phyloP scores from a whole-genome alignment of 2,888 invertebrate species.

The Idaea aversata region DNA sequence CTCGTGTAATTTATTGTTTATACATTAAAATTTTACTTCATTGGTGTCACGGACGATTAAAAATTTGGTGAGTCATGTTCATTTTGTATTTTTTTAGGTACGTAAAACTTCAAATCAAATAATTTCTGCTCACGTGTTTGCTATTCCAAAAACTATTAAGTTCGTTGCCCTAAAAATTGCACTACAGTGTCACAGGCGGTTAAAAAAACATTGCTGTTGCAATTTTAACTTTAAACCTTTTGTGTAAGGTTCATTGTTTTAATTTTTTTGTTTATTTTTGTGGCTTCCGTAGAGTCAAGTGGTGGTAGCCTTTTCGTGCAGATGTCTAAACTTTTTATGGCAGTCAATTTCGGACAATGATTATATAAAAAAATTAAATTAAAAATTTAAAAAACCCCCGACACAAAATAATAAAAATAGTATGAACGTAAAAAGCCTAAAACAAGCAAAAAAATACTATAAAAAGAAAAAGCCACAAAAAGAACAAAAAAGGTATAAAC shows the following conservation, averaged over 20 bases:
- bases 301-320: slow-evolving; percentile 44
- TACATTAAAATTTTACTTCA: too few relatives aligned
- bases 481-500: too few relatives aligned
- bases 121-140: slow-evolving; percentile 37
- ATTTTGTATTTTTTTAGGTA: background rate
- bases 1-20: too few relatives aligned
- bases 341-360: slow-evolving; percentile 32
- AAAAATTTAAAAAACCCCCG: too few relatives aligned
- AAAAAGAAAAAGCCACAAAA: too few relatives aligned
- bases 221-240: slow-evolving; percentile 9
- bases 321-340: slow-evolving; percentile 50
- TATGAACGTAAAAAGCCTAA: too few relatives aligned
- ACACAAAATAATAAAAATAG: too few relatives aligned
- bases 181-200: slow-evolving; percentile 20
- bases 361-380: slow-evolving; percentile 15
- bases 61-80: too few relatives aligned
- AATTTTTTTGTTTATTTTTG: slow-evolving; percentile 31
- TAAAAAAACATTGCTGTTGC: background rate
- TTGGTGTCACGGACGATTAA: too few relatives aligned
- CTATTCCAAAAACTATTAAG: slow-evolving; percentile 33
- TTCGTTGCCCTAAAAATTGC: slow-evolving; percentile 50
- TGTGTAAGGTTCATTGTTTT: slow-evolving; percentile 7
- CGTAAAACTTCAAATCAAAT: slow-evolving; percentile 21
- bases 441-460: too few relatives aligned
- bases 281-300: slow-evolving; percentile 31